Evolutionary conservation across 1,140 invertebrate genomes (phyloP).

Genomic region (Listronotus oregonensis): DNA sequence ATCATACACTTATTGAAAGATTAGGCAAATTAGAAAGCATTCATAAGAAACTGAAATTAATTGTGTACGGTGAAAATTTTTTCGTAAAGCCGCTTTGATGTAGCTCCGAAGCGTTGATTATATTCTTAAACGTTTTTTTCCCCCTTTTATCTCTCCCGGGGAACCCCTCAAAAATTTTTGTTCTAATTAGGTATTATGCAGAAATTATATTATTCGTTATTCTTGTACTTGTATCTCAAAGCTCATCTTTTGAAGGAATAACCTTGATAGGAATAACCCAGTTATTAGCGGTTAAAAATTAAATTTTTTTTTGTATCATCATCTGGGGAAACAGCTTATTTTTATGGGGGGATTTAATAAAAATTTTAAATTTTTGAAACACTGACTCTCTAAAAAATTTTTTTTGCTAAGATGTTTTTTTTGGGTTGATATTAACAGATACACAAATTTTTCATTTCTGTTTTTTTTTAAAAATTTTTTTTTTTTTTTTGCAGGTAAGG

Average conservation of each 20-base stretch:
- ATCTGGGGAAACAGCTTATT: conserved; percentile 9
- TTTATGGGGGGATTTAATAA: conserved; percentile 20
- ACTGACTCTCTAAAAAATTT: neutral
- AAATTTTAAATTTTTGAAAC: conserved; percentile 21
- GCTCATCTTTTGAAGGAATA: conserved; percentile 16
- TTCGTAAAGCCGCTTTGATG: too few species aligned
- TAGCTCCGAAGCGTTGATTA: too few species aligned
- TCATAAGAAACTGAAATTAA: too few species aligned
- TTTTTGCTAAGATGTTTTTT: too few species aligned
- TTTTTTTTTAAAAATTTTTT: too few species aligned
- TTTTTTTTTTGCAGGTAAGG: too few species aligned
- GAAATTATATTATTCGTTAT: conserved; percentile 16
- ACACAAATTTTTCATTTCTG: too few species aligned
- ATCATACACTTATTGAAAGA: too few species aligned
- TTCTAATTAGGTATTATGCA: conserved; percentile 5
- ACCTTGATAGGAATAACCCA: conserved; percentile 16
- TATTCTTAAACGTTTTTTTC: neutral
- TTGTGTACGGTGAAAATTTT: too few species aligned
- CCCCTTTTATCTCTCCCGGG: neutral
- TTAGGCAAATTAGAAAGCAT: too few species aligned
- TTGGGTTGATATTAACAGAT: too few species aligned
- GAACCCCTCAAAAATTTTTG: conserved; percentile 4
- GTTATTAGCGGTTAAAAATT: conserved; percentile 19
- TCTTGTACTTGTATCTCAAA: conserved; percentile 5
- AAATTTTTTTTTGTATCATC: conserved; percentile 17